phyloP scores from a whole-genome alignment of 2,888 invertebrate species.

The Timema podura region DNA sequence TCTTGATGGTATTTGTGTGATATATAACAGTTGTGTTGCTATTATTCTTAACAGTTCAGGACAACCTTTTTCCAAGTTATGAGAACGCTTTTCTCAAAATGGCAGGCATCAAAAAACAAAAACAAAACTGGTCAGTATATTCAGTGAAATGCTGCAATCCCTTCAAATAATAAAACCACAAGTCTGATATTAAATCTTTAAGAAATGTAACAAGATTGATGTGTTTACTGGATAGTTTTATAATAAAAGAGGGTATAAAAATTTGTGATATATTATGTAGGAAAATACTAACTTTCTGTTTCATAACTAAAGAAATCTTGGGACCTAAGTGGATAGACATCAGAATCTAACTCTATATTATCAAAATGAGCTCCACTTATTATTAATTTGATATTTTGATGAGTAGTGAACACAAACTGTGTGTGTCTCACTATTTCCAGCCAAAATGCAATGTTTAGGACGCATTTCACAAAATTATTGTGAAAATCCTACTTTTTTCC shows the following conservation, averaged over 20 bases:
- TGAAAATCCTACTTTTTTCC: background rate
- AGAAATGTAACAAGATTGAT: constrained; percentile 8
- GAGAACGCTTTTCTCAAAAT: no score
- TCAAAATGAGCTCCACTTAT: background rate
- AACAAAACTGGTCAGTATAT: no score
- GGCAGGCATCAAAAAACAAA: no score
- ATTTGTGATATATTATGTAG: constrained; percentile 4
- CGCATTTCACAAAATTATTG: background rate
- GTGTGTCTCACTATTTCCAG: background rate
- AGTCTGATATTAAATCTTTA: background rate
- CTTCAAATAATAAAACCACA: background rate
- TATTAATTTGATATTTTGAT: constrained; percentile 3
- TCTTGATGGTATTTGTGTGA: background rate
- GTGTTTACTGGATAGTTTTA: constrained; percentile 1
- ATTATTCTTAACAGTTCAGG: no score
- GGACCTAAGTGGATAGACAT: background rate
- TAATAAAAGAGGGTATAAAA: background rate
- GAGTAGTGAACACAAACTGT: constrained; percentile 4
- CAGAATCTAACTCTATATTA: background rate
- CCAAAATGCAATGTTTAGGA: background rate
- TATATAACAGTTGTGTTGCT: no score
- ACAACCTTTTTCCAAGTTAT: no score
- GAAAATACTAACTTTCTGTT: background rate
- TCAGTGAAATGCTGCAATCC: background rate
- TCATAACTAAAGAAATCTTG: constrained; percentile 3